Base-by-base conservation (phyloP, 2,113 vertebrate genomes). In the Tetraodon nigroviridis region DNA sequence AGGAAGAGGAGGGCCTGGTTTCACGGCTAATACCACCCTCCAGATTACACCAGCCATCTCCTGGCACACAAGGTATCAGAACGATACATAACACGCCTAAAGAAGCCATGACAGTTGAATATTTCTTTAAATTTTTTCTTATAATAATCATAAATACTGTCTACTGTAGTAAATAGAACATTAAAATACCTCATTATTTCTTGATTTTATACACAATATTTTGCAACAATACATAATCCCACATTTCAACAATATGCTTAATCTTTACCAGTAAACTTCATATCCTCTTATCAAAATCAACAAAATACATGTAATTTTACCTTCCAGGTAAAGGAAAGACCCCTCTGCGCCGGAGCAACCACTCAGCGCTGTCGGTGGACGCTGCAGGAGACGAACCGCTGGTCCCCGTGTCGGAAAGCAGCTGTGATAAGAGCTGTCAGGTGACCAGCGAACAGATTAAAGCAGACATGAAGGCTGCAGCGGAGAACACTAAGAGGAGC, bases 381-480 rank as follows among this genome's bases (percentile, higher is more conserved):
- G 37, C 15, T 4, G 52, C 53, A 1, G 41, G 2, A 15, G 58
- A 53, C 4, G 58, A 54, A 29, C 14, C 6, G 3, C 62, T 58
- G 53, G 2, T 48, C 45, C 75, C 12, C 14, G 45, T 49, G 29
- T 21, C 90, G 50, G 92, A 93, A 60, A 90, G 90, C 85, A 93
- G 94, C 89, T 97, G 93, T 87, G 97, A 99, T 78, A 98, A 98
- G 83, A 94, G 96, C 80, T 99, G 97, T 82, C 97, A 99, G 86
- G 97, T 98, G 81, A 98, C 93, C 81, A 99, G 97, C 17, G 97
- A 99, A 73, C 97, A 98, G 86, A 99, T 99, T 76, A 99, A 99
- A 81, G 96, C 96, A 5, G 97, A 99, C 83, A 98, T 98, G 92
- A 99, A 98, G 83, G 95, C 95, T 27, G 94, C 96, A 58, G 92